These are phyloP conservation scores for Medauroidea extradentata DNA, from an alignment of 1,140 invertebrate species.

Conservation along the genomic window DNA sequence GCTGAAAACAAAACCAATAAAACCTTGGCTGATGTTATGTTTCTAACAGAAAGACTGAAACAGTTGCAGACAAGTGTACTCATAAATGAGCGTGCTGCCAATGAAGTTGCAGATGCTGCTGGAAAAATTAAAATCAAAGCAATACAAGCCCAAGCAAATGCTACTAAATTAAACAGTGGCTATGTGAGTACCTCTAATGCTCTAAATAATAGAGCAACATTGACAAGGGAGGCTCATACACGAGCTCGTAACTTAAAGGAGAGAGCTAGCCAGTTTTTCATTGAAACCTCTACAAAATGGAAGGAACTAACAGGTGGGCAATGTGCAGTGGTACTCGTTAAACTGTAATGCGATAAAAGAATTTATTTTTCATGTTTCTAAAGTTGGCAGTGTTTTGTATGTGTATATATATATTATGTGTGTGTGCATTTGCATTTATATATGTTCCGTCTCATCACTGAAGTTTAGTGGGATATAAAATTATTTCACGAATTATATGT, in stretches of 20 bases:
- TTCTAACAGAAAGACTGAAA: conserved; percentile 60
- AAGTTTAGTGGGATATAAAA: too few relatives aligned
- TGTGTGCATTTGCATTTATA: too few relatives aligned
- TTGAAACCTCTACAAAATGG: conserved; percentile 68
- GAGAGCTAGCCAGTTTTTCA: conserved; percentile 68
- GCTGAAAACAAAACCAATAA: conserved; percentile 69
- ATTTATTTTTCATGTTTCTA: too few relatives aligned
- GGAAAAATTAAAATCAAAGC: conserved; percentile 51
- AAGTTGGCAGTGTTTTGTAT: too few relatives aligned
- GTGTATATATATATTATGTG: too few relatives aligned
- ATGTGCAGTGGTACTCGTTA: too few relatives aligned
- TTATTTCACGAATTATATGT: too few relatives aligned
- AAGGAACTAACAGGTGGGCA: conserved; percentile 60
- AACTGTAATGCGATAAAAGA: too few relatives aligned
- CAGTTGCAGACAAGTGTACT: conserved; percentile 69
- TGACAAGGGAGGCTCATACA: conserved; percentile 61
- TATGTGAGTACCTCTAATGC: conserved; percentile 56
- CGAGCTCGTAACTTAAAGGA: conserved; percentile 68
- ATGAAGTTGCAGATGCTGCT: conserved; percentile 54
- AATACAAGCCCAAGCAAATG: conserved; percentile 49
- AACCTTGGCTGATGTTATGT: conserved; percentile 63
- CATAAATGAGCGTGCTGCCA: conserved; percentile 63
- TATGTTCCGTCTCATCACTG: too few relatives aligned
- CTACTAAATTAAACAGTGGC: conserved; percentile 48
- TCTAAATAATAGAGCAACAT: conserved; percentile 55